A percentile compares a stretch with the other conserved stretches of the same genome.
phyloP scores from a whole-genome alignment of 2,888 invertebrate species.

The Leucoma salicis region DNA sequence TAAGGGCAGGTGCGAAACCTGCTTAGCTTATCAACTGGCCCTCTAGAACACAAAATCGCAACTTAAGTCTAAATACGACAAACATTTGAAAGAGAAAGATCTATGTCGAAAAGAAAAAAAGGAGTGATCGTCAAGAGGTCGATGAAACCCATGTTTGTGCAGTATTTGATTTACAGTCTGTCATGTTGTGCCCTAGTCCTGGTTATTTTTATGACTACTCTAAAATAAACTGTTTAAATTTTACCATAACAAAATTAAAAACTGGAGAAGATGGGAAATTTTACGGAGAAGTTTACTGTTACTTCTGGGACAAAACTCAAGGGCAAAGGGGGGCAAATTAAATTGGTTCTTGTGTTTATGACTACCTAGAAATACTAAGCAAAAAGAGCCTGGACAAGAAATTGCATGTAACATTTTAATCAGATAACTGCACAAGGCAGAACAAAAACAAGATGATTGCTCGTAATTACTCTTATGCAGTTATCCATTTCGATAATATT shows the following conservation, averaged over 20 bases:
- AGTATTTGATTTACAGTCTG: conserved; percentile 29
- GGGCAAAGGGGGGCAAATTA: conserved; percentile 2
- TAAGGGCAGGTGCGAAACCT: conserved; percentile 20
- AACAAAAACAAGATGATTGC: conserved; percentile 6
- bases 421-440: conserved; percentile 5
- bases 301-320: conserved; percentile 4
- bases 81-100: conserved; percentile 27
- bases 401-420: no score
- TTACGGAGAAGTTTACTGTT: conserved; percentile 5
- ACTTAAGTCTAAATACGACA: conserved; percentile 22
- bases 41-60: conserved; percentile 8
- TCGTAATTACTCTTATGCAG: conserved; percentile 1
- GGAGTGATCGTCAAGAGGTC: conserved; percentile 18
- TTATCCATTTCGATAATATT: conserved; percentile 3
- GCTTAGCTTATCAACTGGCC: conserved; percentile 14
- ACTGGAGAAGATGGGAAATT: conserved; percentile 6
- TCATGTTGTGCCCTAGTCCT: conserved; percentile 21
- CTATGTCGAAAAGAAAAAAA: no score
- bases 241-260: background rate
- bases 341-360: conserved; percentile 4
- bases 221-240: no score
- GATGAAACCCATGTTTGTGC: conserved; percentile 20
- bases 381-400: background rate
- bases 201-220: conserved; percentile 12
- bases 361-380: conserved; percentile 1